Evolutionary conservation across 1,140 invertebrate species (phyloP).

Genomic region (Drosophila jambulina): DNA sequence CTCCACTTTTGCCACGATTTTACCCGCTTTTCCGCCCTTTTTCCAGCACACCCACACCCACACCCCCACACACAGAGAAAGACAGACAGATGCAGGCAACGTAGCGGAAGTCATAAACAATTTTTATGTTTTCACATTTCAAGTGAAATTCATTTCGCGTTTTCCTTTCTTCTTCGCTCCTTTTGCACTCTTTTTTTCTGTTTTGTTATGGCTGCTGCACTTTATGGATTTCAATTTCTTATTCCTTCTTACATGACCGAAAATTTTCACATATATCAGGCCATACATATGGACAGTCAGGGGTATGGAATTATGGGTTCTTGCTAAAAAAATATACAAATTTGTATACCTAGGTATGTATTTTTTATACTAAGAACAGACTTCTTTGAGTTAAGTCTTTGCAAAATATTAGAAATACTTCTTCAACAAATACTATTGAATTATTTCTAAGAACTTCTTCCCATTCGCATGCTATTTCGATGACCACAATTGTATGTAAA

Average conservation of each 20-base stretch:
- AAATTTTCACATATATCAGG: constrained; percentile 51
- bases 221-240: constrained; percentile 76
- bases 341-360: background rate
- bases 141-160: constrained; percentile 83
- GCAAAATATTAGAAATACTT: too few relatives aligned
- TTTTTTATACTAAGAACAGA: background rate
- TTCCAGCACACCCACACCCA: constrained; percentile 2
- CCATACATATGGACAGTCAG: constrained; percentile 17
- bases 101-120: constrained; percentile 83
- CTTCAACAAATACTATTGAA: too few relatives aligned
- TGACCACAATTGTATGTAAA: background rate
- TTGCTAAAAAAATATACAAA: background rate
- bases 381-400: background rate
- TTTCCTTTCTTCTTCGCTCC: constrained; percentile 59
- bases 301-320: background rate
- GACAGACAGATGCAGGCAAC: constrained; percentile 60
- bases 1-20: constrained; percentile 8
- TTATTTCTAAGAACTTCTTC: background rate
- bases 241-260: constrained; percentile 67
- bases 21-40: constrained; percentile 18
- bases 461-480: background rate
- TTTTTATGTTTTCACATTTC: constrained; percentile 84
- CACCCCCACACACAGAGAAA: constrained; percentile 20
- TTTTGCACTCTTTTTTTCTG: constrained; percentile 41
- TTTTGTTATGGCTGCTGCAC: constrained; percentile 78